Evolutionary conservation across 1,140 invertebrate species (phyloP).

Genomic region (Tetragnatha versicolor): DNA sequence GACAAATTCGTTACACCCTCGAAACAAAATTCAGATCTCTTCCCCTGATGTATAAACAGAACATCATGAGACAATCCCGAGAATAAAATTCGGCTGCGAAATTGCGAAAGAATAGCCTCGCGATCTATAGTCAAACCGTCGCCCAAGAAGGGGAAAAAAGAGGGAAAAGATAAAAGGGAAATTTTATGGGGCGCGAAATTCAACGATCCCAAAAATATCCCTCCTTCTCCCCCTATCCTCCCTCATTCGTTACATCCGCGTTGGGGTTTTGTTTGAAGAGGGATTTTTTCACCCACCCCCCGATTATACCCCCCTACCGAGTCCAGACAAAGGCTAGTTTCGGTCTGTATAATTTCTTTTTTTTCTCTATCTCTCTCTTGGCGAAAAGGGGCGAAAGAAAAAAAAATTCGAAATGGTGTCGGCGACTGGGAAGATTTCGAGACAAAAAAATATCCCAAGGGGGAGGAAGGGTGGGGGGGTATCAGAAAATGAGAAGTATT

Average conservation of each 20-base stretch:
- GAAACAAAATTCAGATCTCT: conserved; percentile 44
- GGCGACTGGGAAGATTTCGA: conserved; percentile 20
- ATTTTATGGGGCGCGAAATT: conserved; percentile 46
- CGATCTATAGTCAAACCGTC: conserved; percentile 10
- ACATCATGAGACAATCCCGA: conserved; percentile 41
- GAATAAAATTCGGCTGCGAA: conserved; percentile 44
- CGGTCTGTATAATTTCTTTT: conserved; percentile 44
- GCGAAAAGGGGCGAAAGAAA: background rate
- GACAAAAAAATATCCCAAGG: background rate
- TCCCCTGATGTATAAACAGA: conserved; percentile 44
- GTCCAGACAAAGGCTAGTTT: conserved; percentile 45
- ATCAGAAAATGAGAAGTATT: background rate
- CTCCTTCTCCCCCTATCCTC: background rate
- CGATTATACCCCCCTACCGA: background rate
- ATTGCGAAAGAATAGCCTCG: conserved; percentile 45
- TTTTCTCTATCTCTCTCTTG: conserved; percentile 8
- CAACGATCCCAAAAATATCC: conserved; percentile 52
- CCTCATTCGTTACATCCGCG: conserved; percentile 27
- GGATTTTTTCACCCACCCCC: background rate
- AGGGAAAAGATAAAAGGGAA: conserved; percentile 25
- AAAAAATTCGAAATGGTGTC: conserved; percentile 33
- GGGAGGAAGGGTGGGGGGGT: background rate
- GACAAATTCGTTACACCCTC: no score
- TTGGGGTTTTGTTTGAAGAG: conserved; percentile 45
- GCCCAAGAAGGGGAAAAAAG: background rate